These are phyloP conservation scores for Flexamia atlantica DNA, from an alignment of 2,888 invertebrate genomes.

Conservation along the genomic window DNA sequence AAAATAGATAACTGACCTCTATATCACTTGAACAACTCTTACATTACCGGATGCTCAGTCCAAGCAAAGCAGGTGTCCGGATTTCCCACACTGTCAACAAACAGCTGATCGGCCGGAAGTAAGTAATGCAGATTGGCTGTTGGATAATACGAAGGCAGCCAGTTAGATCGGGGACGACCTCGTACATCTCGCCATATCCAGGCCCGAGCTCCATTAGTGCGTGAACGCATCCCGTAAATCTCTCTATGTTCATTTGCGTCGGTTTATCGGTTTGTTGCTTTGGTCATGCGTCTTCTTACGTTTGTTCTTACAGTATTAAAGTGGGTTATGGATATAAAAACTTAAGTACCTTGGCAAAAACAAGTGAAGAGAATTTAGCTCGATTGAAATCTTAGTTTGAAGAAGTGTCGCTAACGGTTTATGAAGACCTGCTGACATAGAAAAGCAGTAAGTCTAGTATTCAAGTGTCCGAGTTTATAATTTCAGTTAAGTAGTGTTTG, in stretches of 20 bases:
- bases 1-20: too few relatives aligned
- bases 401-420: too few relatives aligned
- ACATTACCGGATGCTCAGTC: not conserved
- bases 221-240: slow-evolving; percentile 25
- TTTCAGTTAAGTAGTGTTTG: too few relatives aligned
- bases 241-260: not conserved
- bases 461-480: too few relatives aligned
- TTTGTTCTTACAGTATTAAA: too few relatives aligned
- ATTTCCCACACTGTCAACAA: slow-evolving; percentile 38
- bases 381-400: too few relatives aligned
- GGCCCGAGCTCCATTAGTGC: slow-evolving; percentile 24
- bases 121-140: slow-evolving; percentile 43
- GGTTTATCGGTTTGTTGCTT: not conserved
- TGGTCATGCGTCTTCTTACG: not conserved
- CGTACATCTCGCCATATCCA: slow-evolving; percentile 21
- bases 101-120: slow-evolving; percentile 41
- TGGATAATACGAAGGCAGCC: slow-evolving; percentile 35
- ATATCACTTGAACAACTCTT: not conserved
- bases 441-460: too few relatives aligned
- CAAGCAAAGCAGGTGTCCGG: not conserved
- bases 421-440: too few relatives aligned
- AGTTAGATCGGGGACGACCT: slow-evolving; percentile 43
- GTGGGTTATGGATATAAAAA: too few relatives aligned
- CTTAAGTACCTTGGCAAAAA: too few relatives aligned
- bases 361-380: too few relatives aligned